Percentiles rank a stretch among this genome's conserved stretches.
Conservation (phyloP, 2,888 invertebrate genomes). For the Hirtodrosophila confusa region DNA sequence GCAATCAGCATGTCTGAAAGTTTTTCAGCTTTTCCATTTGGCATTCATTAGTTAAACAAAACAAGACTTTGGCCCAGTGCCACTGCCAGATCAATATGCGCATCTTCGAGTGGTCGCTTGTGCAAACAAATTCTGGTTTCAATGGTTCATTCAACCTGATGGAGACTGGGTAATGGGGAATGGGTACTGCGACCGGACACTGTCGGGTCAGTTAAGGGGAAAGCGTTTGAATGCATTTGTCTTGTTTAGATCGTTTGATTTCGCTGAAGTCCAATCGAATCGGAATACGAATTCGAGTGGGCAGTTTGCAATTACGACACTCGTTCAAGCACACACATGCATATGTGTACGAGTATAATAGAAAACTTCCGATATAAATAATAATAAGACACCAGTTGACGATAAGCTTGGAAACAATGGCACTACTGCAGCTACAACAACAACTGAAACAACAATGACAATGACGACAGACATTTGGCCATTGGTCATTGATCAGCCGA, state of each 20-base stretch:
- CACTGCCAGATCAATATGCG: background rate
- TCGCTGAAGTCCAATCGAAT: background rate
- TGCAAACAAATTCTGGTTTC: constrained; percentile 47
- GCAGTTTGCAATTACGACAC: constrained; percentile 24
- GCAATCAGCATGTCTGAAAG: constrained; percentile 14
- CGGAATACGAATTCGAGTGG: background rate
- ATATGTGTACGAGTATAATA: constrained; percentile 46
- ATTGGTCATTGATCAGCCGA: constrained; percentile 44
- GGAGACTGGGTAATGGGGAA: background rate
- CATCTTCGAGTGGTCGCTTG: constrained; percentile 21
- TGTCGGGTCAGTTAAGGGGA: background rate
- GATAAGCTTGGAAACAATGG: constrained; percentile 35
- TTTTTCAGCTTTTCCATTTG: constrained; percentile 6
- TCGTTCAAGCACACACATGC: constrained; percentile 15
- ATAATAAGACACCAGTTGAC: constrained; percentile 17
- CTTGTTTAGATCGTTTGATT: background rate
- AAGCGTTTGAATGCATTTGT: constrained; percentile 11
- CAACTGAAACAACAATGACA: constrained; percentile 2
- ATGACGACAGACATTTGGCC: constrained; percentile 21
- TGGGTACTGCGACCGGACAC: too few species aligned
- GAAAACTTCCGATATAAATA: constrained; percentile 59
- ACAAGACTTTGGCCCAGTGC: constrained; percentile 9
- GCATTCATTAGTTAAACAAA: constrained; percentile 16
- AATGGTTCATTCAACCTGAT: constrained; percentile 40
- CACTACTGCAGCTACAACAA: constrained; percentile 1